A percentile compares a stretch with the other conserved stretches of the same genome.
Conservation (phyloP, 2,888 invertebrate genomes). For the Chironomus riparius region DNA sequence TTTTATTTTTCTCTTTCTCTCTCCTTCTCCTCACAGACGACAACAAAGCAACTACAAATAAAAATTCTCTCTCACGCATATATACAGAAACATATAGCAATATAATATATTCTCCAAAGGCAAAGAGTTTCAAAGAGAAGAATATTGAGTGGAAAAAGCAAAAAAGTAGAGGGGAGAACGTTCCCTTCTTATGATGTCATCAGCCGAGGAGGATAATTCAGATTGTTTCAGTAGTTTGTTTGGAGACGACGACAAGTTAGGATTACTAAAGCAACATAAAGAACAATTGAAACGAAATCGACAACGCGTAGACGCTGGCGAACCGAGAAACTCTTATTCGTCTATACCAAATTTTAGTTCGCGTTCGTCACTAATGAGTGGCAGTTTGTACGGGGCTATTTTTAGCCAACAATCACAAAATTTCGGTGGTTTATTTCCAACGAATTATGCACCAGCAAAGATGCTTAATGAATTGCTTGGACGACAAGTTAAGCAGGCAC, state of each 20-base stretch:
- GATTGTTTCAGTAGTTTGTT: slow-evolving; percentile 80
- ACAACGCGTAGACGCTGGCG: slow-evolving; percentile 94
- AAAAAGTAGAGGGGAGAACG: slow-evolving; percentile 40
- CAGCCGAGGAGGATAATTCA: slow-evolving; percentile 77
- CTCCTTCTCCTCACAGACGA: not conserved
- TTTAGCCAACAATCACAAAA: slow-evolving; percentile 69
- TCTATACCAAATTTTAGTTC: slow-evolving; percentile 67
- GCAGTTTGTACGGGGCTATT: slow-evolving; percentile 80
- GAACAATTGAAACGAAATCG: slow-evolving; percentile 55
- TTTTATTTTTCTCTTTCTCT: not conserved
- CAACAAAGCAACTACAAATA: not conserved
- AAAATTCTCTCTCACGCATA: not conserved
- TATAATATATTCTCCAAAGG: not conserved
- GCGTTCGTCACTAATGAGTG: slow-evolving; percentile 70
- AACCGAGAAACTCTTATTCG: slow-evolving; percentile 88
- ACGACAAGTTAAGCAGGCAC: slow-evolving; percentile 65
- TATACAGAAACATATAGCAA: not conserved
- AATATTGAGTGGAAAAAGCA: not conserved
- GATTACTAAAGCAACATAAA: slow-evolving; percentile 34
- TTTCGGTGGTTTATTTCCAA: slow-evolving; percentile 72
- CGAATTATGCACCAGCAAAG: slow-evolving; percentile 79
- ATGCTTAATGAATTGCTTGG: slow-evolving; percentile 86
- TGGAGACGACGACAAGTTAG: slow-evolving; percentile 85
- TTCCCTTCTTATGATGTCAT: slow-evolving; percentile 86
- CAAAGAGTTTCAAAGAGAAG: not conserved